Evolutionary conservation across 2,797 vertebrate genomes (phyloP).

Genomic region (Hafferia zeledoni): DNA sequence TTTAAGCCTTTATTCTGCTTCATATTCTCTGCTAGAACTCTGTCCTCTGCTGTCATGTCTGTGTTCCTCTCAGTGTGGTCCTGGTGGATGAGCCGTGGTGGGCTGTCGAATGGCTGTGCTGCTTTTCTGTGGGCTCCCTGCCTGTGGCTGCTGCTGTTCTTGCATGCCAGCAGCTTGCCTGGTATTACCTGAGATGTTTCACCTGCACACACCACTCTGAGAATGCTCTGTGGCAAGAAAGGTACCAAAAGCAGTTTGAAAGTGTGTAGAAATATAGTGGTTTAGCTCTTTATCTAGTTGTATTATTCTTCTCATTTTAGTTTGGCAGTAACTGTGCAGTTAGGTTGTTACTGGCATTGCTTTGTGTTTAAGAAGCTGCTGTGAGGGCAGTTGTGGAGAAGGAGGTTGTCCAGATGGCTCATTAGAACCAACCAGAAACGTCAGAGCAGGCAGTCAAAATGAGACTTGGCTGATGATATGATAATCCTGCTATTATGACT

Average conservation of each 20-base stretch:
- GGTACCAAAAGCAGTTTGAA: not conserved
- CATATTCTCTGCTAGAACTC: not conserved
- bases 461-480: not conserved
- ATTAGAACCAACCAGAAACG: not conserved
- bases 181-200: not conserved
- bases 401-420: not conserved
- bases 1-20: not conserved
- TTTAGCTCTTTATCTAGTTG: not conserved
- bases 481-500: not conserved
- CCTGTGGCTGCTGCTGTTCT: not conserved
- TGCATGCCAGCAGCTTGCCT: not conserved
- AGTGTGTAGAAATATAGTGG: not conserved
- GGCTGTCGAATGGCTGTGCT: not conserved
- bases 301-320: not conserved
- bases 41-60: not conserved
- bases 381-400: not conserved
- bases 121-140: not conserved
- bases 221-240: not conserved
- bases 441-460: not conserved
- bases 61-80: not conserved
- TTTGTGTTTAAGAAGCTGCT: not conserved
- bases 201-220: not conserved
- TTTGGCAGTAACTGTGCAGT: not conserved
- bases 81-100: rapidly evolving
- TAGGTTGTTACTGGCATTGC: not conserved